A percentile compares a stretch with the other conserved stretches of the same genome.
Evolutionary conservation across 2,113 vertebrate species (phyloP).

Genomic region (Mus pahari): DNA sequence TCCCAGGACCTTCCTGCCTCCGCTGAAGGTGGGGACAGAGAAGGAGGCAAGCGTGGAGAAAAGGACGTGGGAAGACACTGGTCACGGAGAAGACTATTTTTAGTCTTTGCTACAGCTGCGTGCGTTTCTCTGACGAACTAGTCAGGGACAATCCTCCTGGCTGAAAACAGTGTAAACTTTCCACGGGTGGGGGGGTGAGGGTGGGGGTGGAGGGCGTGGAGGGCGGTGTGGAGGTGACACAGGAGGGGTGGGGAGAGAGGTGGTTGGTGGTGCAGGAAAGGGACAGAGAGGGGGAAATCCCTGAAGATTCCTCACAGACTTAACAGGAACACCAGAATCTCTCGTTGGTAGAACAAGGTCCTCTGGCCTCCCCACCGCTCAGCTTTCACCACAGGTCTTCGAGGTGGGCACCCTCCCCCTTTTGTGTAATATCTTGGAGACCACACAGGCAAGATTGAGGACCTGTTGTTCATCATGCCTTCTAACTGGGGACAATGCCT

Average conservation of each 20-base stretch:
- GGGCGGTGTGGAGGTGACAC: not conserved
- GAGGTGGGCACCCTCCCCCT: not conserved
- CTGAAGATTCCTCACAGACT: not conserved
- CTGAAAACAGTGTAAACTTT: conserved; percentile 65
- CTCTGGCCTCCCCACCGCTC: not conserved
- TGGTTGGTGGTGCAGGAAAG: not conserved
- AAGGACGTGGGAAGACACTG: conserved; percentile 76
- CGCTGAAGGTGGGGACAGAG: conserved; percentile 61
- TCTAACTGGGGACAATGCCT: not conserved
- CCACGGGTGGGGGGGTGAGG: not conserved
- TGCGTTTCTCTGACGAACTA: conserved; percentile 59
- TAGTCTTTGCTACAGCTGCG: conserved; percentile 75
- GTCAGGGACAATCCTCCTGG: conserved; percentile 63
- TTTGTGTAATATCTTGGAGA: not conserved
- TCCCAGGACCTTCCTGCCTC: conserved; percentile 43
- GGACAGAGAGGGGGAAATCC: not conserved
- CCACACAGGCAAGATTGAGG: not conserved
- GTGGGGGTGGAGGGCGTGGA: not conserved
- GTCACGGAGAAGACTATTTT: conserved; percentile 77
- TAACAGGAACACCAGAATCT: not conserved
- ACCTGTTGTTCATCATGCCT: not conserved
- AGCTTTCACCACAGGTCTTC: not conserved
- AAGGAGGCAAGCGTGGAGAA: conserved; percentile 51
- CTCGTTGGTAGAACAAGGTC: not conserved
- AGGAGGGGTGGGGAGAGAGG: not conserved